A percentile compares a stretch with the other conserved stretches of the same genome.
These are phyloP conservation scores for Arbacia lixula DNA, from an alignment of 53 echinoderm and acorn worm genomes.

Conservation along the genomic window DNA sequence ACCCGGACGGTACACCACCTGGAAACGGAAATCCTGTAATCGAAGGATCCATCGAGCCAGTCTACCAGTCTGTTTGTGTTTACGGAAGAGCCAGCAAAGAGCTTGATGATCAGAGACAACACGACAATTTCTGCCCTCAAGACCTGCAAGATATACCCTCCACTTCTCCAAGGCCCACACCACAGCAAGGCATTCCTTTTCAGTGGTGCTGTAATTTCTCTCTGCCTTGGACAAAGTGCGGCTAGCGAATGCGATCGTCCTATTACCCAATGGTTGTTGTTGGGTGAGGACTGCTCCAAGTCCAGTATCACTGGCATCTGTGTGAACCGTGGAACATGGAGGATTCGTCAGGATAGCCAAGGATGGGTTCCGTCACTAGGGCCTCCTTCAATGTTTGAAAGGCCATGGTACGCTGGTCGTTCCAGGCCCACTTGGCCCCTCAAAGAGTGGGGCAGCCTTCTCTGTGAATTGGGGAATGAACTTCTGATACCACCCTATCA, in stretches of 20 bases:
- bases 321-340: slow-evolving; percentile 50
- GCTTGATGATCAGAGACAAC: slow-evolving; percentile 55
- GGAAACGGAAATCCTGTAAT: slow-evolving; percentile 53
- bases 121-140: slow-evolving; percentile 21
- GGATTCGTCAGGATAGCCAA: slow-evolving; percentile 43
- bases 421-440: no score
- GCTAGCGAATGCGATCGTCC: slow-evolving; percentile 56
- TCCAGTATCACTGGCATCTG: slow-evolving; percentile 52
- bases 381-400: slow-evolving; percentile 18
- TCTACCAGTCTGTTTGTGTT: slow-evolving; percentile 32
- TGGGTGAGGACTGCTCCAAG: slow-evolving; percentile 58
- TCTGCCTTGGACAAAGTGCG: slow-evolving; percentile 42
- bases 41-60: slow-evolving; percentile 57
- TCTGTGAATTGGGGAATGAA: no score
- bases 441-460: no score
- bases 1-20: slow-evolving; percentile 61
- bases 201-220: slow-evolving; percentile 60
- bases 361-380: slow-evolving; percentile 24
- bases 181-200: slow-evolving; percentile 58
- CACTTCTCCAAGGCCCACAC: slow-evolving; percentile 48
- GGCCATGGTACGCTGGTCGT: no score
- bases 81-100: slow-evolving; percentile 40
- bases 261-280: neutral
- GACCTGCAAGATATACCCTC: slow-evolving; percentile 53
- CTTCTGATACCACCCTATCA: no score